Conservation (phyloP, 2,888 invertebrate species). For the Caenorhabditis sulstoni region DNA sequence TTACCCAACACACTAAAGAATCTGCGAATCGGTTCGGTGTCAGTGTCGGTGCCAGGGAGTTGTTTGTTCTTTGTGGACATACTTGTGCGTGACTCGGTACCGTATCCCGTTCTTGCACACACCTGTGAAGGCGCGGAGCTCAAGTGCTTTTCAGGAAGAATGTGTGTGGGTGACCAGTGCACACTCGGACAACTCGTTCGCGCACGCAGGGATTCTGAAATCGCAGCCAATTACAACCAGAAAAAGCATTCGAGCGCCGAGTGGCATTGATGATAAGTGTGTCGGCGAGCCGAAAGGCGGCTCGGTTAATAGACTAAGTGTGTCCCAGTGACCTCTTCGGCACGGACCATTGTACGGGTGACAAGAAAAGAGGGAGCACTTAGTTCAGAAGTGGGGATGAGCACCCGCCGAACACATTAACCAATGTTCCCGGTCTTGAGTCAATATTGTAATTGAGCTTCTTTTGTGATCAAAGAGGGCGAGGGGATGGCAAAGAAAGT, state of each 20-base stretch:
- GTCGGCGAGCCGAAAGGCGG: slow-evolving; percentile 14
- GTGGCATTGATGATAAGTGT: slow-evolving; percentile 46
- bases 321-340: slow-evolving; percentile 25
- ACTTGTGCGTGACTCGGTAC: slow-evolving; percentile 51
- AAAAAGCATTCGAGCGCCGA: background rate
- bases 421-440: slow-evolving; percentile 4
- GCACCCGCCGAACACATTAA: slow-evolving; percentile 51
- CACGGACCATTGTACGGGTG: slow-evolving; percentile 24
- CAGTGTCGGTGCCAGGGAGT: slow-evolving; percentile 26
- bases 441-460: slow-evolving; percentile 47
- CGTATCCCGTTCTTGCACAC: slow-evolving; percentile 40
- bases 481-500: background rate
- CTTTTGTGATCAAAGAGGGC: slow-evolving; percentile 37
- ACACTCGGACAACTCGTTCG: background rate
- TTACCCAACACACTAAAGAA: slow-evolving; percentile 15
- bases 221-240: slow-evolving; percentile 34
- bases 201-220: slow-evolving; percentile 2
- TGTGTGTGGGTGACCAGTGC: slow-evolving; percentile 7
- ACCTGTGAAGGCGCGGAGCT: slow-evolving; percentile 45
- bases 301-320: slow-evolving; percentile 47
- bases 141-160: slow-evolving; percentile 44
- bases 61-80: slow-evolving; percentile 48
- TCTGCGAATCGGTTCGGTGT: background rate
- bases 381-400: slow-evolving; percentile 38
- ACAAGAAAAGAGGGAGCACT: slow-evolving; percentile 40